Percentiles rank a stretch among this genome's conserved stretches.
These are phyloP conservation scores for Pedetes capensis DNA, from an alignment of 2,113 vertebrate genomes.

Conservation along the genomic window DNA sequence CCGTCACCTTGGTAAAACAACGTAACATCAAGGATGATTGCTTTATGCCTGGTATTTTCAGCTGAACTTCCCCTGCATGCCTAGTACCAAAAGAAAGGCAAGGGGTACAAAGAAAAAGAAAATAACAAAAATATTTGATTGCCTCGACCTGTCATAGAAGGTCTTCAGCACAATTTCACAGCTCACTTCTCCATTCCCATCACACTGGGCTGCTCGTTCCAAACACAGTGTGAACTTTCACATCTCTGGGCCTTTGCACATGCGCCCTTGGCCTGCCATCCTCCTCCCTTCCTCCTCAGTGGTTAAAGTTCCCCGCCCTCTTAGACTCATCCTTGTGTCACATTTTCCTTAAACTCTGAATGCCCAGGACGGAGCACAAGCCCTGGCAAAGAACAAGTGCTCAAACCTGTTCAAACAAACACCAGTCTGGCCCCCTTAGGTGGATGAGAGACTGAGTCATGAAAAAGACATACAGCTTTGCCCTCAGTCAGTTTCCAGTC, in stretches of 20 bases:
- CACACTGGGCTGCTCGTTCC: background rate
- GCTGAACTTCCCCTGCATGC: background rate
- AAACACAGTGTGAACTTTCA: background rate
- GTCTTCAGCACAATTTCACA: background rate
- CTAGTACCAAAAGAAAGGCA: background rate
- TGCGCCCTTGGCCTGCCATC: background rate
- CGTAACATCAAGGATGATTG: rapidly evolving
- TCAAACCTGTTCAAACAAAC: background rate
- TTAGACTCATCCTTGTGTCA: background rate
- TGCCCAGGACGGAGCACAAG: background rate
- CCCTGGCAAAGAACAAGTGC: background rate
- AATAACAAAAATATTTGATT: background rate
- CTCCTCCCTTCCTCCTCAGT: background rate
- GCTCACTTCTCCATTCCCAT: background rate
- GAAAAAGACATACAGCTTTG: background rate
- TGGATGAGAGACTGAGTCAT: background rate
- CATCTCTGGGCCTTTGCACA: background rate
- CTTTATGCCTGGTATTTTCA: background rate
- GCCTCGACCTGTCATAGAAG: background rate
- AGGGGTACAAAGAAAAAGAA: background rate
- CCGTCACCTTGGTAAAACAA: background rate
- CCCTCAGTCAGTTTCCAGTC: no score
- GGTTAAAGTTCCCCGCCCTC: background rate
- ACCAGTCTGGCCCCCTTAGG: background rate
- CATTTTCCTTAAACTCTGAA: background rate